Evolutionary conservation across 2,797 vertebrate species (phyloP).

Genomic region (Muscicapa comitata): DNA sequence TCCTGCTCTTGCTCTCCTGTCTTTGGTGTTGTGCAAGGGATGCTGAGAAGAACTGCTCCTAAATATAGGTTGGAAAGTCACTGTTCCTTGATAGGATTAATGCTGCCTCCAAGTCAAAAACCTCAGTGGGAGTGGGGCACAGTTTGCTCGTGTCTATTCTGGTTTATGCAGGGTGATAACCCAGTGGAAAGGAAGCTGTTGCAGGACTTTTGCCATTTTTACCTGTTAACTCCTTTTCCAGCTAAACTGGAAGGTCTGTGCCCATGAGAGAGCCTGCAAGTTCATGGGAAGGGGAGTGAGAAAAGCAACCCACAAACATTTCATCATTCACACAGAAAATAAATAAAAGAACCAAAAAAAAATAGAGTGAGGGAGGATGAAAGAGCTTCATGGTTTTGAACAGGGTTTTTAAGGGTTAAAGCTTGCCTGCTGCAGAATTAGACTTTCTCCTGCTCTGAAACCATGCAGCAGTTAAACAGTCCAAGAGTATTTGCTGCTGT

Average conservation of each 20-base stretch:
- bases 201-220: neutral
- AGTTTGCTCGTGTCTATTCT: neutral
- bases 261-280: neutral
- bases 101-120: neutral
- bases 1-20: neutral
- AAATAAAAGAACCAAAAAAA: neutral
- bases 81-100: neutral
- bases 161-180: neutral
- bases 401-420: neutral
- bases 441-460: constrained; percentile 26
- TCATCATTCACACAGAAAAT: neutral
- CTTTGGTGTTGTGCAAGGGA: neutral
- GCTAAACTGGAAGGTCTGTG: neutral
- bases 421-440: constrained; percentile 2
- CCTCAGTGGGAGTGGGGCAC: neutral
- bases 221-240: neutral
- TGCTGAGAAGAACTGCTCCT: neutral
- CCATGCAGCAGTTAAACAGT: constrained; percentile 23
- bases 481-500: constrained; percentile 5
- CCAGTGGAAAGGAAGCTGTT: neutral
- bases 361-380: neutral
- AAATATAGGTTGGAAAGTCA: neutral
- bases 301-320: neutral
- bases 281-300: neutral
- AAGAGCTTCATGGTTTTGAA: neutral